phyloP scores from a whole-genome alignment of 2,113 vertebrate species.

The Heterocephalus glaber region DNA sequence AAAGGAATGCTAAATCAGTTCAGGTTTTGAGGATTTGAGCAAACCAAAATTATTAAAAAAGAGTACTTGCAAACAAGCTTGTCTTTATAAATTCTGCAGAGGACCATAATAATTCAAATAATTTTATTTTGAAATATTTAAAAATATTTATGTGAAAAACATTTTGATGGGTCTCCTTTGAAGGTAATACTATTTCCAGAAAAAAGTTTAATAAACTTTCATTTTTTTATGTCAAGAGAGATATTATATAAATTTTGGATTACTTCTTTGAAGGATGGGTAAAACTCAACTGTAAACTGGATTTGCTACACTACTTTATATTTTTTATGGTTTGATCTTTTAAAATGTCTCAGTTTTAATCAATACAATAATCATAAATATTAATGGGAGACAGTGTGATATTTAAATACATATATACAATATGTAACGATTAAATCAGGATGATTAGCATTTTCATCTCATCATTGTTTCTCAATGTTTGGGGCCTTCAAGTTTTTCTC shows the following conservation, averaged over 20 bases:
- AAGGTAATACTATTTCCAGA: neutral
- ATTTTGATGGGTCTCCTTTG: neutral
- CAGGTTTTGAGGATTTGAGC: neutral
- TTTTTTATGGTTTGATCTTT: neutral
- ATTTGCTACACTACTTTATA: neutral
- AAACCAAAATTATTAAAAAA: neutral
- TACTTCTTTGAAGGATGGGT: neutral
- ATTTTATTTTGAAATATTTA: neutral
- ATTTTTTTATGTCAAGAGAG: neutral
- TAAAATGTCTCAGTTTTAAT: neutral
- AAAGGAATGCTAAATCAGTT: neutral
- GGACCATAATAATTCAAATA: neutral
- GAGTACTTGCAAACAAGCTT: neutral
- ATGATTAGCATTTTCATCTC: neutral
- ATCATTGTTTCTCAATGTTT: neutral
- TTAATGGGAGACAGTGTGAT: neutral
- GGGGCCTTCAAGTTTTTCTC: neutral
- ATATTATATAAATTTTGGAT: neutral
- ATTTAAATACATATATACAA: neutral
- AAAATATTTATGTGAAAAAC: neutral
- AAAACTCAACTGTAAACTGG: neutral
- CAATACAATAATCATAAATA: neutral
- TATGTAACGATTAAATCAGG: neutral
- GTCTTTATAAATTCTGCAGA: neutral
- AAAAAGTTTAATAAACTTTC: neutral